Percentiles rank a stretch among this genome's conserved stretches.
Evolutionary conservation across 2,888 invertebrate species (phyloP).

Genomic region (Luffia ferchaultella): DNA sequence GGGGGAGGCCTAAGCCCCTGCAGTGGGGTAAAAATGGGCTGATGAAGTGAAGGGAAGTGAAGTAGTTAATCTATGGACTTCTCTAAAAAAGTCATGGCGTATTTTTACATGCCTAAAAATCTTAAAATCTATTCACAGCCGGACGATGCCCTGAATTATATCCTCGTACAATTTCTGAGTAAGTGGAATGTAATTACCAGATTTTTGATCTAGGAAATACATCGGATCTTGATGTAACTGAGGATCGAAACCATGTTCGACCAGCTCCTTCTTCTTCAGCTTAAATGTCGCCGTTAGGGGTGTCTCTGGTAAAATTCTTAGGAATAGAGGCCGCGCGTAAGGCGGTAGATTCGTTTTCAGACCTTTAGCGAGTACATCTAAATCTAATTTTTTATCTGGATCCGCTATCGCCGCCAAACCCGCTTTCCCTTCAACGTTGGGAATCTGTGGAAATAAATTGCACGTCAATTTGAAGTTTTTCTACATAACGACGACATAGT

Average conservation of each 20-base stretch:
- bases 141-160: slow-evolving; percentile 52
- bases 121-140: slow-evolving; percentile 56
- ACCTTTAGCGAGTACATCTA: slow-evolving; percentile 47
- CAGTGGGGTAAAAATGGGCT: too few relatives aligned
- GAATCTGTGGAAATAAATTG: too few relatives aligned
- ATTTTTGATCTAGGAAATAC: slow-evolving; percentile 67
- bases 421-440: slow-evolving; percentile 84
- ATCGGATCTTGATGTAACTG: slow-evolving; percentile 71
- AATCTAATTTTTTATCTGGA: slow-evolving; percentile 69
- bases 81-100: too few relatives aligned
- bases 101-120: too few relatives aligned
- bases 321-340: slow-evolving; percentile 89
- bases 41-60: too few relatives aligned
- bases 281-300: slow-evolving; percentile 91
- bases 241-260: slow-evolving; percentile 80
- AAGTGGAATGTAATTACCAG: slow-evolving; percentile 49
- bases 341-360: slow-evolving; percentile 71
- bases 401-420: slow-evolving; percentile 95
- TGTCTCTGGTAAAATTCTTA: slow-evolving; percentile 78
- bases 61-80: too few relatives aligned
- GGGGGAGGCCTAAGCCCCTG: too few relatives aligned
- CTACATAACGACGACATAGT: too few relatives aligned
- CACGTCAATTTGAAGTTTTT: too few relatives aligned
- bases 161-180: slow-evolving; percentile 54
- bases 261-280: slow-evolving; percentile 87